Percentiles rank a stretch among this genome's conserved stretches.
These are phyloP conservation scores for Hipposideros armiger DNA, from an alignment of 2,113 vertebrate genomes.

Conservation along the genomic window DNA sequence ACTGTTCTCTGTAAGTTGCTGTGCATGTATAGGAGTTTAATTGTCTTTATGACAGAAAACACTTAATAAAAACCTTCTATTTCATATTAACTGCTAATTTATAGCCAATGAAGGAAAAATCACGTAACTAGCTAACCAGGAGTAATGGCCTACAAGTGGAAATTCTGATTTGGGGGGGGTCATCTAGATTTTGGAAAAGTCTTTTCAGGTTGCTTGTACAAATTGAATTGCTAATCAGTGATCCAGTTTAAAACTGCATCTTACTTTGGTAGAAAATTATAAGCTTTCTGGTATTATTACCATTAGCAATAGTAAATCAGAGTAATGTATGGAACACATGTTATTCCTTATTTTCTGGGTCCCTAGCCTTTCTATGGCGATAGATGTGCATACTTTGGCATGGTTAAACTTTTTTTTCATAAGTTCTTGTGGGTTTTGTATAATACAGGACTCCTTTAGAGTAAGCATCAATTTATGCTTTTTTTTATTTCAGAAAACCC, in stretches of 20 bases:
- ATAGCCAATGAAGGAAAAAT: not conserved
- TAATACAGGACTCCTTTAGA: not conserved
- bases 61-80: not conserved
- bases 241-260: not conserved
- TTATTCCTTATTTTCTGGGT: not conserved
- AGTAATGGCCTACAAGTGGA: not conserved
- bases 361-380: not conserved
- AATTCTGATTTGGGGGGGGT: not conserved
- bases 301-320: not conserved
- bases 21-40: not conserved
- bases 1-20: not conserved
- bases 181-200: not conserved
- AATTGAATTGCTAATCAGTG: not conserved
- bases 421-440: not conserved
- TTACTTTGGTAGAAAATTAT: conserved; percentile 34
- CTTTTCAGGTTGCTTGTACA: not conserved
- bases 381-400: not conserved
- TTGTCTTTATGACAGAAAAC: not conserved
- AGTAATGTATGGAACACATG: not conserved
- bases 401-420: not conserved
- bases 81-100: conserved; percentile 14
- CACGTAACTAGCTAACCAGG: not conserved
- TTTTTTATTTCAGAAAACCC: not conserved
- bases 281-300: not conserved
- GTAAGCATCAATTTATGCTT: not conserved